Evolutionary conservation across 2,113 vertebrate species (phyloP).

Genomic region (Solea senegalensis): DNA sequence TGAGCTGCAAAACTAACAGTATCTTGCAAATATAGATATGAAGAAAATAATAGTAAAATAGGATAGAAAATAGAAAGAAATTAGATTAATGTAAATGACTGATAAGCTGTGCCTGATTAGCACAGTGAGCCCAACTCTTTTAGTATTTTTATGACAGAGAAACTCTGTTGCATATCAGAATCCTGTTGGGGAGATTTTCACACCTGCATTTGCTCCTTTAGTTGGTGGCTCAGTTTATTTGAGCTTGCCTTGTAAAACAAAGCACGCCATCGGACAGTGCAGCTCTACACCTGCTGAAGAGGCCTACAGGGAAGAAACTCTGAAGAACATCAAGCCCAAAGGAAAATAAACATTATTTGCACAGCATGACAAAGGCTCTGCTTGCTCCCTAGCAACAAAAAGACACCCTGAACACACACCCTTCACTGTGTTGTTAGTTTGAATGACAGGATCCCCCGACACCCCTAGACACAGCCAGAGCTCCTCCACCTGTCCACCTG

Average conservation of each 20-base stretch:
- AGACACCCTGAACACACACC: neutral
- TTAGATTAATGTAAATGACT: too few species aligned
- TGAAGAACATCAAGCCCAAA: conserved; percentile 5
- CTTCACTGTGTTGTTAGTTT: conserved; percentile 25
- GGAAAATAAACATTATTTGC: conserved; percentile 15
- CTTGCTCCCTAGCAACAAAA: conserved; percentile 10
- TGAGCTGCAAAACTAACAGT: too few species aligned
- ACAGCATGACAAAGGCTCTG: conserved; percentile 4
- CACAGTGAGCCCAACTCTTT: too few species aligned
- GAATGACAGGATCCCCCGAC: conserved; percentile 31
- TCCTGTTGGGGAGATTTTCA: too few species aligned
- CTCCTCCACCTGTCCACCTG: conserved; percentile 26
- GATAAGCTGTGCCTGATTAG: too few species aligned
- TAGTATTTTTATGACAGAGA: too few species aligned
- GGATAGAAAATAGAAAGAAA: too few species aligned
- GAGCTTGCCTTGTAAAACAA: conserved; percentile 5
- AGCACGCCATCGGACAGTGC: neutral
- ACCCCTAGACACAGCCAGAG: conserved; percentile 7
- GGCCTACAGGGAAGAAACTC: neutral
- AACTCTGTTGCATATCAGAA: neutral
- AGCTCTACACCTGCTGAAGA: conserved; percentile 1
- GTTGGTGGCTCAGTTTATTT: conserved; percentile 9
- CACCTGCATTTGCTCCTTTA: neutral
- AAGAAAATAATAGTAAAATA: too few species aligned
- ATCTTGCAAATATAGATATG: too few species aligned